Conservation (phyloP, 2,113 vertebrate genomes). For the Elaphurus davidianus region DNA sequence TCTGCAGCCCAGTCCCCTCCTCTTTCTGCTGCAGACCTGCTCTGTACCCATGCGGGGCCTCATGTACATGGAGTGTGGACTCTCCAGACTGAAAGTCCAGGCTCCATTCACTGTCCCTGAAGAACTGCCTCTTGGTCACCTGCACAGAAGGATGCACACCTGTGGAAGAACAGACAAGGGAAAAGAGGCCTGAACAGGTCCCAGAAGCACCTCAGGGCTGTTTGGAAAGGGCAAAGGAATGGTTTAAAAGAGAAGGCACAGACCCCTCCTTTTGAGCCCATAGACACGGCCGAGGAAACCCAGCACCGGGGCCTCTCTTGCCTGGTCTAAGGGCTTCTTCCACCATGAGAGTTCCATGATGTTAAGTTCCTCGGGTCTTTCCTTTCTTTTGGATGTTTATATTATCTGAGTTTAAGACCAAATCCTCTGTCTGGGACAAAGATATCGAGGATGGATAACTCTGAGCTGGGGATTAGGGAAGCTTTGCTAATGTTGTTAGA, state of each 20-base stretch:
- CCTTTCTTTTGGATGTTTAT: background rate
- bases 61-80: background rate
- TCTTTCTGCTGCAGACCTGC: background rate
- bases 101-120: background rate
- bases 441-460: background rate
- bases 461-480: background rate
- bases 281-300: background rate
- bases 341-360: background rate
- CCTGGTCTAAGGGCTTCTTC: background rate
- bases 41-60: background rate
- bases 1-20: background rate
- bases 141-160: background rate
- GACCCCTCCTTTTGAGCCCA: background rate
- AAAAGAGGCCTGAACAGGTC: background rate
- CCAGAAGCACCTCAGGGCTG: background rate
- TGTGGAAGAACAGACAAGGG: background rate
- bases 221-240: background rate
- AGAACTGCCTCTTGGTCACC: background rate
- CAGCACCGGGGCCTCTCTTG: background rate
- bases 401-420: background rate
- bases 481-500: background rate
- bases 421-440: slow-evolving; percentile 4
- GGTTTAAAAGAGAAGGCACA: background rate
- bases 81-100: background rate
- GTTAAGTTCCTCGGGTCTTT: background rate